Percentiles rank a stretch among this genome's conserved stretches.
These are phyloP conservation scores for Ivindomyrus marchei DNA, from an alignment of 2,113 vertebrate genomes.

Conservation along the genomic window DNA sequence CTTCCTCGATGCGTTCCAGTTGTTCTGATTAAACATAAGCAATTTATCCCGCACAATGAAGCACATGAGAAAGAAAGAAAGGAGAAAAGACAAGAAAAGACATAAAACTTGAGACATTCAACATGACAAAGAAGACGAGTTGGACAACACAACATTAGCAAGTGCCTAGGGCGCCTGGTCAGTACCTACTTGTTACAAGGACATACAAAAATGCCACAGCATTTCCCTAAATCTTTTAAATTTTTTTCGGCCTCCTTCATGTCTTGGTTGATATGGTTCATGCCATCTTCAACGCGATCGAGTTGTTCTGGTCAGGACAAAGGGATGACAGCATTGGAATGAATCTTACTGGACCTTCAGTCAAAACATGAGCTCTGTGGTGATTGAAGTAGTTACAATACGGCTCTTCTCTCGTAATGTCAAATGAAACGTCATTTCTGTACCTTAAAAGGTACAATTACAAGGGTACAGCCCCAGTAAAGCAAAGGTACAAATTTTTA, in stretches of 20 bases:
- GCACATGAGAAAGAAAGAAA: conserved; percentile 86
- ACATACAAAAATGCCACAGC: conserved; percentile 98
- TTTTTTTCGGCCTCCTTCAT: conserved; percentile 99
- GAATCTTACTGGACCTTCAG: conserved; percentile 84
- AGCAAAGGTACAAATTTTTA: too few species aligned
- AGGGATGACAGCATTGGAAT: conserved; percentile 97
- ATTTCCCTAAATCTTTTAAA: conserved; percentile 99
- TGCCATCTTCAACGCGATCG: conserved; percentile 97
- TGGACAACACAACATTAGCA: conserved; percentile 82
- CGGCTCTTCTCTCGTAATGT: neutral
- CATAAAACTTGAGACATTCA: conserved; percentile 93
- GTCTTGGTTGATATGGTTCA: conserved; percentile 99
- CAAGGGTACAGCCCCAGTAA: too few species aligned
- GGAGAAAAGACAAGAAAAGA: conserved; percentile 74
- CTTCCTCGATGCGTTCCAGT: conserved; percentile 99
- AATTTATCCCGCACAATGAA: conserved; percentile 71
- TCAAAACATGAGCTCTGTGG: conserved; percentile 67
- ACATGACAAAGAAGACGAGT: conserved; percentile 82
- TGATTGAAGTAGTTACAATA: conserved; percentile 42
- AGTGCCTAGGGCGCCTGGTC: conserved; percentile 69
- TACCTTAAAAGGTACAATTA: too few species aligned
- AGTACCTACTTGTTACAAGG: conserved; percentile 99
- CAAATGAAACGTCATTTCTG: neutral
- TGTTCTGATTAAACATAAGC: conserved; percentile 96
- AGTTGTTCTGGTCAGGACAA: conserved; percentile 99